Base-by-base conservation (phyloP, 2,797 vertebrate species). In the Brotogeris chrysoptera region DNA sequence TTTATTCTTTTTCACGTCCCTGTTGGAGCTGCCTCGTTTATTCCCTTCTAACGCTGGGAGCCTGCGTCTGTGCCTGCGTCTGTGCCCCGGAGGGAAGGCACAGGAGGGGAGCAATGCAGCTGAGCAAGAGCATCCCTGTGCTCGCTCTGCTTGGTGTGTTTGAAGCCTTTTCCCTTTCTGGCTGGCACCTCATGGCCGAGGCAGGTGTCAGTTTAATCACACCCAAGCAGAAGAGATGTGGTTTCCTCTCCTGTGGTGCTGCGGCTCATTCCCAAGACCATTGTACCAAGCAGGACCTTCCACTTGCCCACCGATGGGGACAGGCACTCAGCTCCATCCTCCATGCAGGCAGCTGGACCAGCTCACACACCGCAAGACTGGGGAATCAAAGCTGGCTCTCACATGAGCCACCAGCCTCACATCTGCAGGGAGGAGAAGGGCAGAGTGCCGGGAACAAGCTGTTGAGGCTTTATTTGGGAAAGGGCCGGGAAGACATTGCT, bases 1-100 rank as follows among this genome's bases (percentile, higher is more conserved):
- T 97, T 94, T 94, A 97, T 96, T 94, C 86, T 96, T 97, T 97
- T 96, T 90, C 95, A 96, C 50, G 13, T 49, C 73, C 16, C 69
- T 84, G 72, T 74, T 79, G 55, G 28, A 93, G 74, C 23, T 47
- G 65, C 72, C 46, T 96, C 69, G 25, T 97, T 97, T 95, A 92
- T 92, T 96, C 14, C 10, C 70, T 36, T 34, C 43, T 44, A 16
- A 43, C 65, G 30, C 64, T 20, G 16, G 4, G 16, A 85, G 30
- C 17, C 18, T 72, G 57, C n/a, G 27, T 0, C 12, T n/a, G 53
- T 6, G 30, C 17, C 18, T 72, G 57, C n/a, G 27, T 0, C 12
- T n/a, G 53, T 6, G 30, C 13, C 17, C 19, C 19, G 19, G 32
- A 55, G 19, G 32, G 53, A n/a, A 9, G 53, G 53, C 16, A 52